Conservation (phyloP, 1,140 invertebrate genomes). For the Pteromalus puparum region DNA sequence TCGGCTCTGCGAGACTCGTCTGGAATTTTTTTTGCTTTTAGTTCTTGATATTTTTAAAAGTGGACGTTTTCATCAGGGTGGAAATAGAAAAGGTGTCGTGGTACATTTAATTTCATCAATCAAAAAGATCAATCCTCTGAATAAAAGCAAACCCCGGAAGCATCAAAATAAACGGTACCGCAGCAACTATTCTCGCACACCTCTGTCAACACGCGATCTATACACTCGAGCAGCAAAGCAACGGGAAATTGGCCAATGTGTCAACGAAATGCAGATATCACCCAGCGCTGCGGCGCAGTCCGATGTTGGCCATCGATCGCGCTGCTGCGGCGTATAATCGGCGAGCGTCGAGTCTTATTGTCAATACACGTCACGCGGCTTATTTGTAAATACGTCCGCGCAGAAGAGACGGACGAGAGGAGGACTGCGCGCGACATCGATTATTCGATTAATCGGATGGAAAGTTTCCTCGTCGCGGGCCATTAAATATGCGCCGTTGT, state of each 20-base stretch:
- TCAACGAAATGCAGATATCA: conserved; percentile 5
- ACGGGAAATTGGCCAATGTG: conserved; percentile 31
- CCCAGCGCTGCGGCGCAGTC: background rate
- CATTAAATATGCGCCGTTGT: background rate
- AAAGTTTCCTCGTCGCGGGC: background rate
- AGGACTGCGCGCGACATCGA: conserved; percentile 40
- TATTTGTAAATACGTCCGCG: conserved; percentile 47
- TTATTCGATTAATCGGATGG: conserved; percentile 45
- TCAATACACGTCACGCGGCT: conserved; percentile 32
- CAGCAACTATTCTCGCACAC: no score
- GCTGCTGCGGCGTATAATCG: background rate
- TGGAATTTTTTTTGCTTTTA: no score
- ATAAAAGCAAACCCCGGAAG: no score
- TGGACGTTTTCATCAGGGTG: no score
- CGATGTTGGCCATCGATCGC: background rate
- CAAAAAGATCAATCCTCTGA: no score
- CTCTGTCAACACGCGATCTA: background rate
- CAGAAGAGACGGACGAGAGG: background rate
- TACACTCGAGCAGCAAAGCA: background rate
- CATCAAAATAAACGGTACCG: no score
- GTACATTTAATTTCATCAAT: no score
- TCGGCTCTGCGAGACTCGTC: no score
- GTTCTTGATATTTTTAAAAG: no score
- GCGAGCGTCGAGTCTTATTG: conserved; percentile 44
- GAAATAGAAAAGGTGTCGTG: no score